Percentiles rank a stretch among this genome's conserved stretches.
Evolutionary conservation across 2,797 vertebrate genomes (phyloP).

Genomic region (Myotis vivesi): DNA sequence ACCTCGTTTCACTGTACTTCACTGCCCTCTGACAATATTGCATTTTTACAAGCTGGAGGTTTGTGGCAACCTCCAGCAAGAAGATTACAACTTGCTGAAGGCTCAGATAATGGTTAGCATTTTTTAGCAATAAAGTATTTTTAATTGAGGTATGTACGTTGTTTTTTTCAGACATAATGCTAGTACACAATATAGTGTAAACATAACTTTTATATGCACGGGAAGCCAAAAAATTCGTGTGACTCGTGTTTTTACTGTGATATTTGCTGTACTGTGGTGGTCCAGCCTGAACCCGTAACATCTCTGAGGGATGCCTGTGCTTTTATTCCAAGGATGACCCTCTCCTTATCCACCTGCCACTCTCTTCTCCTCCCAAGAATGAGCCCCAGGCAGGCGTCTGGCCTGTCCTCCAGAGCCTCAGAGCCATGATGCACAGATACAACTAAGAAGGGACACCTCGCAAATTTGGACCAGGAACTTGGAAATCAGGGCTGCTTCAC

Average conservation of each 20-base stretch:
- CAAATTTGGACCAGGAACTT: not conserved
- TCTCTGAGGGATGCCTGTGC: not conserved
- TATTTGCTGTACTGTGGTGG: not conserved
- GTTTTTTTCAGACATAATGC: not conserved
- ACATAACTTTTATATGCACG: not conserved
- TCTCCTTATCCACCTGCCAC: not conserved
- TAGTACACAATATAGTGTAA: not conserved
- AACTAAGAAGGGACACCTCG: not conserved
- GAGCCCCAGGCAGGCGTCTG: accelerated
- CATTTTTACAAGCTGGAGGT: too few species aligned
- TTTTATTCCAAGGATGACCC: not conserved
- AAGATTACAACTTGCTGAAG: not conserved
- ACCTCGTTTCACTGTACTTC: too few species aligned
- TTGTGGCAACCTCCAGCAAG: not conserved
- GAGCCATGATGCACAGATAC: accelerated
- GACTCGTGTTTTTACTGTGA: not conserved
- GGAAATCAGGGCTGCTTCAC: not conserved
- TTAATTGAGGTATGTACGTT: not conserved
- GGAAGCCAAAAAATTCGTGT: not conserved
- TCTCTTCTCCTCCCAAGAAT: not conserved
- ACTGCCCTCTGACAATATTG: not conserved
- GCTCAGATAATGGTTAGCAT: not conserved
- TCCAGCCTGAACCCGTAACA: not conserved
- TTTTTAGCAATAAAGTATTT: not conserved
- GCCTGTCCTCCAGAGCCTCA: not conserved